Conservation (phyloP, 1,140 invertebrate genomes). For the Saxidomus purpurata region DNA sequence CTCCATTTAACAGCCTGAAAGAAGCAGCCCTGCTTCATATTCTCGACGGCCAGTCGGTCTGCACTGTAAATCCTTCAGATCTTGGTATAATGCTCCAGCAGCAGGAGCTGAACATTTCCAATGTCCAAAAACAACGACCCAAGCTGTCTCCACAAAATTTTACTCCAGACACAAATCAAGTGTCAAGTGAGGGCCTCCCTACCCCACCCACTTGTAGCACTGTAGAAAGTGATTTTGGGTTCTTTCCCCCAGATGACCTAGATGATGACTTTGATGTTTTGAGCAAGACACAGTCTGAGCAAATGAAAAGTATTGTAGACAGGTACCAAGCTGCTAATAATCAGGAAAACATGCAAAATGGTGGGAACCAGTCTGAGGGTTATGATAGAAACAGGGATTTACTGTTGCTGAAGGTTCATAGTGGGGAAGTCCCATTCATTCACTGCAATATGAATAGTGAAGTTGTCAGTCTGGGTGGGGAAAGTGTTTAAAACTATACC, state of each 20-base stretch:
- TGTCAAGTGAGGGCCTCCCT: not conserved
- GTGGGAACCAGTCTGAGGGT: not conserved
- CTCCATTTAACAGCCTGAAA: not conserved
- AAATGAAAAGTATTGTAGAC: conserved; percentile 50
- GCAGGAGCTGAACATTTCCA: not conserved
- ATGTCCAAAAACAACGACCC: not conserved
- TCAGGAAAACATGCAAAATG: not conserved
- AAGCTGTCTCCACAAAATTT: conserved; percentile 10
- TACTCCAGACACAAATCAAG: not conserved
- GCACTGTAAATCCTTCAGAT: conserved; percentile 12
- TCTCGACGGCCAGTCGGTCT: not conserved
- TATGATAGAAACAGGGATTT: conserved; percentile 41
- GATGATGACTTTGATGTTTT: conserved; percentile 47
- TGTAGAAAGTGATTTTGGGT: conserved; percentile 15
- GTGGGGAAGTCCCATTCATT: not conserved
- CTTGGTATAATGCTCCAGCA: not conserved
- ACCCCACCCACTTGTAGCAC: conserved; percentile 24
- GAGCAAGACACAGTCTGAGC: conserved; percentile 58
- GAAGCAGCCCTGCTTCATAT: not conserved
- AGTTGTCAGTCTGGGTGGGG: conserved; percentile 45
- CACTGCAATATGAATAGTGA: not conserved
- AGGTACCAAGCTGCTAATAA: conserved; percentile 25
- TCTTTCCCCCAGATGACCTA: conserved; percentile 57
- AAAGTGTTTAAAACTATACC: conserved; percentile 59
- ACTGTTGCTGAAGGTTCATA: conserved; percentile 16